Conservation (phyloP, 1,140 invertebrate genomes). For the Lysiphlebus fabarum region DNA sequence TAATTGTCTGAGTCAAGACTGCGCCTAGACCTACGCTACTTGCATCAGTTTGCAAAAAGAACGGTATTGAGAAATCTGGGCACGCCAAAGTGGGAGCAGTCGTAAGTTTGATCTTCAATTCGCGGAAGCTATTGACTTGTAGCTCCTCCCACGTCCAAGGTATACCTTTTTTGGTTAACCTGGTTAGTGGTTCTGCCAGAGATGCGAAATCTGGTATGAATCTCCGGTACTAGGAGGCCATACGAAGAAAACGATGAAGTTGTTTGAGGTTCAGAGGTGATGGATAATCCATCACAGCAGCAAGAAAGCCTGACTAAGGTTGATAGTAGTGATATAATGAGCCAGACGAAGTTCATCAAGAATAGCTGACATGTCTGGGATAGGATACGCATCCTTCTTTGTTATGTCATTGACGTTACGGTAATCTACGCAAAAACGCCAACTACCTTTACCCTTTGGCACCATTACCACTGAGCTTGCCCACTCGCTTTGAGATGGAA, state of each 20-base stretch:
- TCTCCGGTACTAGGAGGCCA: slow-evolving; percentile 34
- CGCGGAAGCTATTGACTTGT: slow-evolving; percentile 20
- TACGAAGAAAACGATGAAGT: slow-evolving; percentile 28
- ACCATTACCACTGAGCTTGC: slow-evolving; percentile 51
- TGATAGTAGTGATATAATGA: background rate
- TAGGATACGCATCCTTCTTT: slow-evolving; percentile 1
- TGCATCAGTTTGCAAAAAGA: slow-evolving; percentile 27
- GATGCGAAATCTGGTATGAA: slow-evolving; percentile 34
- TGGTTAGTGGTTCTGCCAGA: slow-evolving; percentile 29
- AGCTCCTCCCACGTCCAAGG: slow-evolving; percentile 18
- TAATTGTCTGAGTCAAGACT: slow-evolving; percentile 30
- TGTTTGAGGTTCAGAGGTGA: slow-evolving; percentile 17
- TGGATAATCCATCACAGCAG: slow-evolving; percentile 11
- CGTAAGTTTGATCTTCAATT: slow-evolving; percentile 25
- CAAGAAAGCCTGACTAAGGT: slow-evolving; percentile 33
- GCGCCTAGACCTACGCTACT: slow-evolving; percentile 29
- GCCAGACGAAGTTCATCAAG: slow-evolving; percentile 16
- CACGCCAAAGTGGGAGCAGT: slow-evolving; percentile 24
- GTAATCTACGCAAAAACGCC: slow-evolving; percentile 1
- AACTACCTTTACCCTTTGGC: slow-evolving; percentile 50
- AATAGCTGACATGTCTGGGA: slow-evolving; percentile 32
- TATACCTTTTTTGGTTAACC: slow-evolving; percentile 22
- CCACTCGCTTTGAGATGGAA: slow-evolving; percentile 48
- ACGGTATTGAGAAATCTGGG: slow-evolving; percentile 29
- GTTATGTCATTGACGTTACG: background rate